Evolutionary conservation across 2,113 vertebrate genomes (phyloP), one percentile per base, ranked within the genome.

Genomic region (Phalacrocorax aristotelis): DNA sequence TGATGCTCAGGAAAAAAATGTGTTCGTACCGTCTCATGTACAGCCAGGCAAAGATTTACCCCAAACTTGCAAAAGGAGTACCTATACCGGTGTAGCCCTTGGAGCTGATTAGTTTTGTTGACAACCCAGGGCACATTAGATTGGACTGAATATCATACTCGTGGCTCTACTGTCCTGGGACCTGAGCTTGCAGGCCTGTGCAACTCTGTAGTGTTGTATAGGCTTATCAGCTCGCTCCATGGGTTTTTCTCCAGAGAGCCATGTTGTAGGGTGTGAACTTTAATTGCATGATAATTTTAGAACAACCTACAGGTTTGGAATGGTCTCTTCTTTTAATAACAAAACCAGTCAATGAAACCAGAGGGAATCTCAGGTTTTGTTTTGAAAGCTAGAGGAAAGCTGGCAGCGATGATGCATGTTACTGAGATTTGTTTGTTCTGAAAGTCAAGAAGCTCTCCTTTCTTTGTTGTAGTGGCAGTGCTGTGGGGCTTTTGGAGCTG

Each of bases 401-500:
- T 83, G 75, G 30, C 49, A 60, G 27, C 1, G 15, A 6, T 32
- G 42, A 49, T 89, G 12, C 25, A 7, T 48, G 75, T 85, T 84
- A 14, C 66, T 75, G 48, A 65, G 27, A 85, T 81, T 92, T 48
- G 85, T 91, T 85, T 42, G 34, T 70, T 62, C 55, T 75, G 65
- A 60, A 68, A 93, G 30, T 84, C 29, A 85, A 64, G 36, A 15
- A 80, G 36, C 44, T 90, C 27, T 94, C 72, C 11, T 94, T 36
- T 90, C 89, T 96, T 70, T 93, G 27, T 97, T 98, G 74, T 87
- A 99, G 99, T 99, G 99, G 99, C 99, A 99, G 65, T 99, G 99
- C 97, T 99, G 99, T 83, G 99, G 99, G 38, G 99, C 99, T 36
- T 99, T 99, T 88, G 99, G 98, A 97, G 99, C 99, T 7, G 98